Conservation (phyloP, 2,888 invertebrate genomes). For the Lydus trimaculatus region DNA sequence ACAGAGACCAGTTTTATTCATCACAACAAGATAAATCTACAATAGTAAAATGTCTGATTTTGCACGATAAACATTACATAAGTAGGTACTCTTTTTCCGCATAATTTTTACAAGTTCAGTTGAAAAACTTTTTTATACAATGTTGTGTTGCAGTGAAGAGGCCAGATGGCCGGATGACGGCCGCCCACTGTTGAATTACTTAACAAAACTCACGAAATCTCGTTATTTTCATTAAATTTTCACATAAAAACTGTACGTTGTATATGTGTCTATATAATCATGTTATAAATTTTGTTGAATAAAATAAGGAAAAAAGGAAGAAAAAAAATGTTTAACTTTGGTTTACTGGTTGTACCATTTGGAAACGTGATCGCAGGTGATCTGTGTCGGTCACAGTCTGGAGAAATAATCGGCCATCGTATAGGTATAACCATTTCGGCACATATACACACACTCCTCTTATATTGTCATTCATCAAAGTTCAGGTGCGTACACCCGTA, state of each 20-base stretch:
- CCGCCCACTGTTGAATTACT: background rate
- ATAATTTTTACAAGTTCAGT: no score
- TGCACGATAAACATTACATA: no score
- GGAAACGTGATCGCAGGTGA: constrained; percentile 40
- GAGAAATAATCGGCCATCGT: constrained; percentile 47
- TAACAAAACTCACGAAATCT: background rate
- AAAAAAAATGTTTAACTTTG: background rate
- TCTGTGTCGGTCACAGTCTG: constrained; percentile 53
- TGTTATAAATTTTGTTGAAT: background rate
- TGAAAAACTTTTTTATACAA: background rate
- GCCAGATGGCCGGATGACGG: background rate
- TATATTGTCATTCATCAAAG: constrained; percentile 30
- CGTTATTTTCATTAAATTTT: background rate
- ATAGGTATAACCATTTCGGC: constrained; percentile 40
- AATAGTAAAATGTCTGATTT: no score
- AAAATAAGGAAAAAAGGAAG: background rate
- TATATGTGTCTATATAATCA: background rate
- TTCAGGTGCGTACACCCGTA: constrained; percentile 28
- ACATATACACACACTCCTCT: constrained; percentile 37
- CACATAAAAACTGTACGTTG: background rate
- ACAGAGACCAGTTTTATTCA: no score
- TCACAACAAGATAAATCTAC: no score
- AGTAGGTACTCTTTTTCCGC: no score
- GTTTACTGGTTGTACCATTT: constrained; percentile 22
- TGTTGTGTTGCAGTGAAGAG: background rate